Evolutionary conservation across 2,797 vertebrate genomes (phyloP).

Genomic region (Antennarius maculatus): DNA sequence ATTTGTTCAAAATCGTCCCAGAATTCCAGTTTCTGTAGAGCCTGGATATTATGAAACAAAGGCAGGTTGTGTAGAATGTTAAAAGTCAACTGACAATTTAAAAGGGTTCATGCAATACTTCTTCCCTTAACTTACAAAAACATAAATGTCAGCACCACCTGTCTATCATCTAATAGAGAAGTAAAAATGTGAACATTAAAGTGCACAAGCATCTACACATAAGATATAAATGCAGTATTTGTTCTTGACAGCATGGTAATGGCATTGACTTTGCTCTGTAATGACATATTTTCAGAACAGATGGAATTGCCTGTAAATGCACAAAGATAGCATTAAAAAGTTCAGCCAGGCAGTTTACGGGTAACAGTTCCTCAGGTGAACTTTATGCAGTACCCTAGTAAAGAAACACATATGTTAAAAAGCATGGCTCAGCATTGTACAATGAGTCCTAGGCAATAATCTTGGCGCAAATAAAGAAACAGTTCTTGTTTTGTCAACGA

Average conservation of each 20-base stretch:
- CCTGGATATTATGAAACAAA: slow-evolving; percentile 56
- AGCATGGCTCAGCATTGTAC: slow-evolving; percentile 35
- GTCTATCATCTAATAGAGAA: slow-evolving; percentile 19
- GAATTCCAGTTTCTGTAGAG: slow-evolving; percentile 50
- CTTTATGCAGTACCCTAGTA: slow-evolving; percentile 27
- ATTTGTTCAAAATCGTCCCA: slow-evolving; percentile 68
- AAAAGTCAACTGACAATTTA: slow-evolving; percentile 54
- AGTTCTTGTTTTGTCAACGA: slow-evolving; percentile 63
- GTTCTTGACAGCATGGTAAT: slow-evolving; percentile 30
- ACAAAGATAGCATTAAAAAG: slow-evolving; percentile 8
- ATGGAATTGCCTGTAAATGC: slow-evolving; percentile 14
- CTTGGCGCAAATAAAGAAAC: slow-evolving; percentile 49
- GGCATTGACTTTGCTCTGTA: slow-evolving; percentile 29
- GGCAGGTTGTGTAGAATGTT: slow-evolving; percentile 58
- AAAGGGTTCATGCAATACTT: slow-evolving; percentile 56
- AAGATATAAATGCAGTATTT: slow-evolving; percentile 33
- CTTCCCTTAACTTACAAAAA: slow-evolving; percentile 43
- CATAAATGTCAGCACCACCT: slow-evolving; percentile 46
- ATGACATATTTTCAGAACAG: slow-evolving; percentile 25
- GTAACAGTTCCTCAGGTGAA: slow-evolving; percentile 16
- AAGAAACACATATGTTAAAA: slow-evolving; percentile 22
- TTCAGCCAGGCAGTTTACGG: slow-evolving; percentile 12
- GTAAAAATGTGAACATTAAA: slow-evolving; percentile 21
- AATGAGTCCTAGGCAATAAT: slow-evolving; percentile 46
- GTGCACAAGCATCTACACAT: slow-evolving; percentile 15